These are phyloP conservation scores for Umimayanthus kanabou DNA, from an alignment of 92 coral and sea anemone genomes.

Conservation along the genomic window DNA sequence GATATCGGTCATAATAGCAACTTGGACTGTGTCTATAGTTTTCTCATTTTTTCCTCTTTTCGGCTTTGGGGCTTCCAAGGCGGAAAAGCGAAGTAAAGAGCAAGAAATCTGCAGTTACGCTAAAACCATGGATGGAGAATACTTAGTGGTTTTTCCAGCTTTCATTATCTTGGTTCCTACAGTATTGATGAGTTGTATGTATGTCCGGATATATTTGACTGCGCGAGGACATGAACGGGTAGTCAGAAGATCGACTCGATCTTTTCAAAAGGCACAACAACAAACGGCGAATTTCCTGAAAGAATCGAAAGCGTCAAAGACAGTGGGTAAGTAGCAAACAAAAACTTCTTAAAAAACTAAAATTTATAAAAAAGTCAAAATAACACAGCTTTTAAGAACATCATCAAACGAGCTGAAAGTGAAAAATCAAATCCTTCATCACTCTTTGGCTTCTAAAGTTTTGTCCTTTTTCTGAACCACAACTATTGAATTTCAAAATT, in stretches of 20 bases:
- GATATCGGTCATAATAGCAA: conserved; percentile 12
- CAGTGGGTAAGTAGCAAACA: conserved; percentile 50
- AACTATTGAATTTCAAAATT: background rate
- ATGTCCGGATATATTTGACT: conserved; percentile 47
- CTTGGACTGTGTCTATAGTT: conserved; percentile 41
- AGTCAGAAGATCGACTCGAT: conserved; percentile 41
- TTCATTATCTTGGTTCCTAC: conserved; percentile 52
- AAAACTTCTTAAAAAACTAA: no score
- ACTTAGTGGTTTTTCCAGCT: conserved; percentile 38
- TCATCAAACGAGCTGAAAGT: background rate
- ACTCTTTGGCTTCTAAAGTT: background rate
- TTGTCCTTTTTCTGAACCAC: background rate
- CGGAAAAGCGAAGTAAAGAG: conserved; percentile 30
- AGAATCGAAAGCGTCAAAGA: conserved; percentile 58
- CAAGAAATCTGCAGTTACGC: conserved; percentile 60
- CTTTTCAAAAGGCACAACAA: background rate
- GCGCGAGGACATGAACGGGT: conserved; percentile 42
- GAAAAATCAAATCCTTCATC: background rate
- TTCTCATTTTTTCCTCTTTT: conserved; percentile 55
- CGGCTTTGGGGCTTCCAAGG: conserved; percentile 26
- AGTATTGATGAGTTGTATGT: conserved; percentile 45
- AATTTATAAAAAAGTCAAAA: no score
- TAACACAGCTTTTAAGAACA: background rate
- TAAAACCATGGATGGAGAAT: conserved; percentile 53
- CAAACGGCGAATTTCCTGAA: conserved; percentile 36